These are phyloP conservation scores for Drosophila varians DNA, from an alignment of 1,140 invertebrate species.

Conservation along the genomic window DNA sequence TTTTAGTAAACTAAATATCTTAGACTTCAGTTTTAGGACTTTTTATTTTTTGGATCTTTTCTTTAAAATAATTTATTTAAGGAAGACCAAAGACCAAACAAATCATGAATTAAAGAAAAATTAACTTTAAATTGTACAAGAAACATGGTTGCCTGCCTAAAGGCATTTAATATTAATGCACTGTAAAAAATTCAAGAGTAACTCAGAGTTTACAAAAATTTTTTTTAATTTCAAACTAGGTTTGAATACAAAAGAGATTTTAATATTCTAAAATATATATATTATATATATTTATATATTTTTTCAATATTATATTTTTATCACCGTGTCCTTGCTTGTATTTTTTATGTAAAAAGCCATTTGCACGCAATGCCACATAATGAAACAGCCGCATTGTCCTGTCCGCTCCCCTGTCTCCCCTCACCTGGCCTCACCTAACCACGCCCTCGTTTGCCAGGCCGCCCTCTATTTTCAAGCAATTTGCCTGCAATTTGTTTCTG, in stretches of 20 bases:
- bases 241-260: too few relatives aligned
- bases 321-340: constrained; percentile 10
- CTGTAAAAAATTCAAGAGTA: too few relatives aligned
- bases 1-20: too few relatives aligned
- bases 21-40: too few relatives aligned
- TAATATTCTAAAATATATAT: too few relatives aligned
- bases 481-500: constrained; percentile 62
- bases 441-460: constrained; percentile 5
- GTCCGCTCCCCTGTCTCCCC: neutral
- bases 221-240: too few relatives aligned
- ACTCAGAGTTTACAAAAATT: too few relatives aligned
- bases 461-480: constrained; percentile 51
- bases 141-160: neutral
- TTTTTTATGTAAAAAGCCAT: constrained; percentile 55
- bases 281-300: too few relatives aligned
- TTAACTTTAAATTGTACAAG: neutral
- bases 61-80: too few relatives aligned
- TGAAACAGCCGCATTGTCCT: constrained; percentile 18
- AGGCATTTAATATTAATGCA: neutral
- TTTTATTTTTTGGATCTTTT: too few relatives aligned
- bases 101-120: neutral
- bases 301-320: constrained; percentile 4
- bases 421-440: neutral
- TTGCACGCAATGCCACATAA: constrained; percentile 57
- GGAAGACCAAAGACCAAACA: too few relatives aligned